phyloP scores from a whole-genome alignment of 2,888 invertebrate species.

The Epiblema foenella region DNA sequence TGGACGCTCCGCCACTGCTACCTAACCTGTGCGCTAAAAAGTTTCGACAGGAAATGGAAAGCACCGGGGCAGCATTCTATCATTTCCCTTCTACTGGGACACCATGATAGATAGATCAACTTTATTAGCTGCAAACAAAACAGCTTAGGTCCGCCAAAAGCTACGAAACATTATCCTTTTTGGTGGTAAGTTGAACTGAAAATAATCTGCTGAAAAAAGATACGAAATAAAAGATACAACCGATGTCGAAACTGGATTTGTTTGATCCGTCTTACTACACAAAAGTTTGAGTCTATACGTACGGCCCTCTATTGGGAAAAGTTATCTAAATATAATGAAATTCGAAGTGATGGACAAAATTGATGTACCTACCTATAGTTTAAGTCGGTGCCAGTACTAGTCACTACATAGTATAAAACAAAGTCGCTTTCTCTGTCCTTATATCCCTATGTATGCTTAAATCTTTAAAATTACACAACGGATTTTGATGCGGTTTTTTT shows the following conservation, averaged over 20 bases:
- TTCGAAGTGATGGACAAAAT: no score
- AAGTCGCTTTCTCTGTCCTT: no score
- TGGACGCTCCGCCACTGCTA: no score
- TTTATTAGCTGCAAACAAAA: neutral
- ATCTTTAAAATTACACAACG: no score
- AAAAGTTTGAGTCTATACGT: neutral
- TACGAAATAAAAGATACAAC: neutral
- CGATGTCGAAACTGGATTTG: neutral
- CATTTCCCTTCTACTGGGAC: neutral
- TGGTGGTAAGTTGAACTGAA: neutral
- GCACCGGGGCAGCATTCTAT: neutral
- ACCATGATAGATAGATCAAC: neutral
- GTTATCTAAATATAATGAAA: no score
- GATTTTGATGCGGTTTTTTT: no score
- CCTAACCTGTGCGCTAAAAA: no score
- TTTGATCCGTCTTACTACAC: neutral
- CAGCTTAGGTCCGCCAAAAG: neutral
- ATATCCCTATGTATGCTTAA: no score
- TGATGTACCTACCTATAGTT: no score
- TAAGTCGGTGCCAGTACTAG: no score
- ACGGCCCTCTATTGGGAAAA: no score
- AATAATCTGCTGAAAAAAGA: neutral
- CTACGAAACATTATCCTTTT: neutral
- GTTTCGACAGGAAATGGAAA: neutral
- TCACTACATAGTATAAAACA: no score